Conservation (phyloP, 2,797 vertebrate genomes). For the Chaenodraco wilsoni region DNA sequence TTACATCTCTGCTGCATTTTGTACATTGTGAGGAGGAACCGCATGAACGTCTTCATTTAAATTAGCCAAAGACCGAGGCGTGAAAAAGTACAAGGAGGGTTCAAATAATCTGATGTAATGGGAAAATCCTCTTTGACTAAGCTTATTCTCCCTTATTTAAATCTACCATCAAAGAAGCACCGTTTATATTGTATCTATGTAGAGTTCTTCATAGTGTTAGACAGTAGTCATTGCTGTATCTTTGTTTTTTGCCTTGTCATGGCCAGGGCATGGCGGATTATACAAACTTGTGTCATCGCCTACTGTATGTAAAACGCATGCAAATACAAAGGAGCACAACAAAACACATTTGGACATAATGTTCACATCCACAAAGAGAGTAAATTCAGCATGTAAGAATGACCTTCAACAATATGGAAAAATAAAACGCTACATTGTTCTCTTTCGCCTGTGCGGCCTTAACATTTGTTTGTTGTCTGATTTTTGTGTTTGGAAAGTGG, state of each 20-base stretch:
- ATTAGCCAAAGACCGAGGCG: neutral
- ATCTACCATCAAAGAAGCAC: neutral
- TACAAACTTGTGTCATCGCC: slow-evolving; percentile 1
- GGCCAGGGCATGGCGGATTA: slow-evolving; percentile 13
- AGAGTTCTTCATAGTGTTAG: neutral
- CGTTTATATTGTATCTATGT: neutral
- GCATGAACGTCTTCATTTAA: slow-evolving; percentile 28
- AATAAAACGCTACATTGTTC: slow-evolving; percentile 3
- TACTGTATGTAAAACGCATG: slow-evolving; percentile 44
- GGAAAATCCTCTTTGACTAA: neutral
- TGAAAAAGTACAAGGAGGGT: slow-evolving; percentile 8
- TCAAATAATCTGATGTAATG: neutral
- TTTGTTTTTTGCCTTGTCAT: neutral
- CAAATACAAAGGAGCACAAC: slow-evolving; percentile 30
- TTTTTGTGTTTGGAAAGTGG: slow-evolving; percentile 55
- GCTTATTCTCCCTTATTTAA: neutral
- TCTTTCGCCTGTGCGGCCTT: neutral
- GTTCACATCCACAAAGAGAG: slow-evolving; percentile 4
- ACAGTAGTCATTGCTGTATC: neutral
- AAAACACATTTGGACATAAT: slow-evolving; percentile 2
- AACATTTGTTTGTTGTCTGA: neutral
- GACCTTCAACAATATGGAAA: neutral
- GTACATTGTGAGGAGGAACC: slow-evolving; percentile 15
- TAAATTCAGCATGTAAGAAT: neutral
- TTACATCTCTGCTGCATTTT: neutral